These are phyloP conservation scores for Psylliodes chrysocephalus DNA, from an alignment of 2,888 invertebrate species.

Conservation along the genomic window DNA sequence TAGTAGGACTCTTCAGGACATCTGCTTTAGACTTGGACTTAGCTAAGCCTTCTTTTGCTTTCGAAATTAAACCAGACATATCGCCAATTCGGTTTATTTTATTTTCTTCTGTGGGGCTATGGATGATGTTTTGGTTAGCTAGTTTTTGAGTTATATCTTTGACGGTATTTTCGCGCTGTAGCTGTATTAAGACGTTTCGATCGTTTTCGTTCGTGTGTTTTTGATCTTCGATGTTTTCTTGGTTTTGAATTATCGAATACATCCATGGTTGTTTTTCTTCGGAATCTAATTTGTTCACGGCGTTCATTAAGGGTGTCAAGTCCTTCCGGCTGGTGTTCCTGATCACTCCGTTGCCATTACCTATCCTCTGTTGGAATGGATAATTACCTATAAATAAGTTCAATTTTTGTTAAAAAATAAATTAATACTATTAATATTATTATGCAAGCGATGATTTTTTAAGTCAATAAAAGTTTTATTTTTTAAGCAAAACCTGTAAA, in stretches of 20 bases:
- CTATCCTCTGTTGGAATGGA: slow-evolving; percentile 70
- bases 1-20: slow-evolving; percentile 76
- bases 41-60: slow-evolving; percentile 87
- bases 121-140: slow-evolving; percentile 74
- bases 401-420: no score
- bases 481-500: no score
- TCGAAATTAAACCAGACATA: slow-evolving; percentile 90
- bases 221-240: slow-evolving; percentile 61
- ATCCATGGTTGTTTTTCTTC: slow-evolving; percentile 65
- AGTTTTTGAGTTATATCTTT: slow-evolving; percentile 89
- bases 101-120: slow-evolving; percentile 69
- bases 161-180: slow-evolving; percentile 86
- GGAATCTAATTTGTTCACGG: slow-evolving; percentile 68
- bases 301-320: slow-evolving; percentile 68
- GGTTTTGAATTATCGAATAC: slow-evolving; percentile 53
- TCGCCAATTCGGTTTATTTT: slow-evolving; percentile 76
- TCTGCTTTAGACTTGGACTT: slow-evolving; percentile 87
- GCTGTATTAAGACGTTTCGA: slow-evolving; percentile 71
- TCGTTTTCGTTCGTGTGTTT: slow-evolving; percentile 66
- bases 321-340: slow-evolving; percentile 65
- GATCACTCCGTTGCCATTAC: slow-evolving; percentile 69
- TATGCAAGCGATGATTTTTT: neutral
- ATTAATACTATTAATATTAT: no score
- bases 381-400: slow-evolving; percentile 68
- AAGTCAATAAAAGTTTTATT: no score